Base-by-base conservation (phyloP, 2,113 vertebrate species). In the Oncorhynchus keta region DNA sequence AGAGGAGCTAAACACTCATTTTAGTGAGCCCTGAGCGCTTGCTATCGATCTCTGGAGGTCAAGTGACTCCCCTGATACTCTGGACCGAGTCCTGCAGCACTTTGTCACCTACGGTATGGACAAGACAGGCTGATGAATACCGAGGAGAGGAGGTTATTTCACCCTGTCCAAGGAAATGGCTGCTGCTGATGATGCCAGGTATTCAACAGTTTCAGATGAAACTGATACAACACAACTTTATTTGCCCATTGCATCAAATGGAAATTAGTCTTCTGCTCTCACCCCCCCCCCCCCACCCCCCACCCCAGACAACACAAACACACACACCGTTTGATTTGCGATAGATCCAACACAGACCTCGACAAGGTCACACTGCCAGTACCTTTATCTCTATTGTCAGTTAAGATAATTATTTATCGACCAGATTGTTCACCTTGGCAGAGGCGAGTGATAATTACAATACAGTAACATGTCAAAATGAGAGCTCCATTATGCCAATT, bases 401-500 rank as follows among this genome's bases (percentile, higher is more conserved):
- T 45, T 77, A n/a, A 28, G 51, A 32, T 30, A 13, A 73, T 76
- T 16, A 3, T 45, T 14, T 77, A 79, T 86, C 7, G 76, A 83
- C 59, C 79, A 9, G 51, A 39, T 39, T 57, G 73, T 72, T 26
- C 72, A 20, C 51, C 55, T 75, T 49, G 68, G 77, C 74, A 68
- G 67, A 48, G 32, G 24, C 0, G 1, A 35, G 49, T 16, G 73
- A 74, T 82, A 77, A 79, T 81, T 76, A 82, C 61, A 78, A 82
- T 75, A 72, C 51, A 59, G 51, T 71, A 9, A 28, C 59, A 66
- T 0, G 82, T 85, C 68, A 75, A 48, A 83, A 81, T 74, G 16
- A 83, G 79, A 86, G 65, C 64, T 30, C 51, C 75, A 87, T 85
- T 68, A 80, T 45, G 45, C 61, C 81, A 73, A 83, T 82, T 87